Evolutionary conservation across 1,140 invertebrate species (phyloP), one percentile per base, ranked within the genome.

Genomic region (Pseudomyrmex sp.): DNA sequence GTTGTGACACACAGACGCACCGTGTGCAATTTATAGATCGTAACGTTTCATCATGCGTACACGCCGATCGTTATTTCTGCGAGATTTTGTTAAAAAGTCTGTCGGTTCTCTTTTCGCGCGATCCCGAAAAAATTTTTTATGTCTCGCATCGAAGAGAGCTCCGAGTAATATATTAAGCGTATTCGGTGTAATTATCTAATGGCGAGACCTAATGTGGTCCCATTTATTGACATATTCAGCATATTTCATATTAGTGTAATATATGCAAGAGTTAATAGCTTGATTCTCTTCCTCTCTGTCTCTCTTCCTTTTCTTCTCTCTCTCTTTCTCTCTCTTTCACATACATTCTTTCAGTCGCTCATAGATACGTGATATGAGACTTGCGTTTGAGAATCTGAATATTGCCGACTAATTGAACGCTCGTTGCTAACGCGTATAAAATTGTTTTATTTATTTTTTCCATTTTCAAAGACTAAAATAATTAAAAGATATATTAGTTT

Each of bases 21-120:
- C 5, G 35, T 35, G 4, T 35, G 10, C 18, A 61, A 79, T 79
- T 83, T 83, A 83, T 46, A 35, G 48, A n/a, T 46, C 54, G 26
- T 83, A 79, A 79, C 13, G 61, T 61, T 18, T 77, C 7, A 35
- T 20, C 12, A 5, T 9, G 23, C n/a, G 13, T 59, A 23, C 44
- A 35, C 5, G 20, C 7, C n/a, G 18, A 77, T 69, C 54, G 48
- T 69, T 84, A 68, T 69, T 80, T 79, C 18, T 54, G n/a, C 54
- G 20, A 15, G 26, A 15, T 13, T 35, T 15, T 9, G n/a, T 48
- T 50, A 76, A 76, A 46, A 76, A 61, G 18, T 52, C 10, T 13
- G 15, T 65, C 26, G 12, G 62, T 18, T 62, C 48, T 18, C 15
- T 20, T 44, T 46, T 58, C 5, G n/a, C 20, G 5, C 23, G n/a